phyloP scores from a whole-genome alignment of 2,797 vertebrate species.

The Tragelaphus eurycerus region DNA sequence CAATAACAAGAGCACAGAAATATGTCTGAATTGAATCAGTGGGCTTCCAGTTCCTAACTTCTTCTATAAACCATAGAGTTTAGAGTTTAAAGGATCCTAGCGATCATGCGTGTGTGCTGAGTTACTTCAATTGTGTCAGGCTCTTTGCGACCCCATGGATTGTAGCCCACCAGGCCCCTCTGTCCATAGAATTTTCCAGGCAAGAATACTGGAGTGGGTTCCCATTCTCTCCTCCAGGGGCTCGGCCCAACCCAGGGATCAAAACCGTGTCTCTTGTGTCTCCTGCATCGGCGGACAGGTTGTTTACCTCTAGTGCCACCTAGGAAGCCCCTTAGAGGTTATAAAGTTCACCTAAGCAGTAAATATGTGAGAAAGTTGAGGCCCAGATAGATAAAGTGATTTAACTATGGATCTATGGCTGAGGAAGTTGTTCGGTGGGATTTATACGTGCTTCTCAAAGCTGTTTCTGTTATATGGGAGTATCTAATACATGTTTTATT shows the following conservation, averaged over 20 bases:
- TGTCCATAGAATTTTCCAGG: neutral
- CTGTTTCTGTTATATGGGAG: neutral
- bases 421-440: neutral
- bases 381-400: neutral
- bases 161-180: neutral
- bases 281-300: neutral
- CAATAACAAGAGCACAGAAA: neutral
- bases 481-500: neutral
- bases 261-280: fast-evolving
- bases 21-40: neutral
- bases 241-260: neutral
- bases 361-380: neutral
- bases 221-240: neutral
- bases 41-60: neutral
- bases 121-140: neutral
- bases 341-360: neutral
- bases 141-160: neutral
- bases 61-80: neutral
- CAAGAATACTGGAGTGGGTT: neutral
- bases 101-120: fast-evolving
- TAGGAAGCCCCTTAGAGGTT: neutral
- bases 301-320: neutral
- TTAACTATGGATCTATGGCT: neutral
- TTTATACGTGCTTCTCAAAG: neutral
- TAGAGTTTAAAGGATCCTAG: too few species aligned